phyloP scores from a whole-genome alignment of 2,888 invertebrate genomes.

The Sesia apiformis region DNA sequence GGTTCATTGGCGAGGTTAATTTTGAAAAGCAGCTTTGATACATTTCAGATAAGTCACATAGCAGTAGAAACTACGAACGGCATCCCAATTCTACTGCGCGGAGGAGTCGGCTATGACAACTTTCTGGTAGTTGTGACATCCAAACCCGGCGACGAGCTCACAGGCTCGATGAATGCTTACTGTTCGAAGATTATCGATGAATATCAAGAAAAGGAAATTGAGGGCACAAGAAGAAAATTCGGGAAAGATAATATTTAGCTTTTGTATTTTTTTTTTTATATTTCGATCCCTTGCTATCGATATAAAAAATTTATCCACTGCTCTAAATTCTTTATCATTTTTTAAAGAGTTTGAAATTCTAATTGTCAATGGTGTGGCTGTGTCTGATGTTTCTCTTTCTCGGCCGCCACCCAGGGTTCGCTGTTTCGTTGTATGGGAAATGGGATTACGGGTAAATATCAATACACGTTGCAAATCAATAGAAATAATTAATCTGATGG shows the following conservation, averaged over 20 bases:
- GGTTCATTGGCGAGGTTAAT: too few relatives aligned
- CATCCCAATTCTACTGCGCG: conserved; percentile 42
- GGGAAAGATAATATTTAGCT: not conserved
- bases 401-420: too few relatives aligned
- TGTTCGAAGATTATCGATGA: conserved; percentile 18
- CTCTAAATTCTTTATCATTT: too few relatives aligned
- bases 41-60: conserved; percentile 37
- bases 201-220: not conserved
- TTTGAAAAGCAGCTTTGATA: not conserved
- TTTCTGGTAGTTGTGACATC: conserved; percentile 35
- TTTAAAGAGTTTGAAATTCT: too few relatives aligned
- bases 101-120: conserved; percentile 41
- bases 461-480: too few relatives aligned
- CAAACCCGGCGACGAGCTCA: conserved; percentile 21
- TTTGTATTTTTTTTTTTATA: not conserved
- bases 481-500: too few relatives aligned
- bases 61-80: conserved; percentile 37
- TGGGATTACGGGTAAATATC: too few relatives aligned
- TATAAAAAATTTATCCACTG: too few relatives aligned
- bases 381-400: too few relatives aligned
- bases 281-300: not conserved
- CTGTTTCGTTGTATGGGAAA: too few relatives aligned
- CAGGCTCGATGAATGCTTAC: conserved; percentile 35
- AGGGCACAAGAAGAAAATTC: not conserved
- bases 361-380: too few relatives aligned